Evolutionary conservation across 1,140 invertebrate species (phyloP), one percentile per base, ranked within the genome.

Genomic region (Latrodectus geometricus): DNA sequence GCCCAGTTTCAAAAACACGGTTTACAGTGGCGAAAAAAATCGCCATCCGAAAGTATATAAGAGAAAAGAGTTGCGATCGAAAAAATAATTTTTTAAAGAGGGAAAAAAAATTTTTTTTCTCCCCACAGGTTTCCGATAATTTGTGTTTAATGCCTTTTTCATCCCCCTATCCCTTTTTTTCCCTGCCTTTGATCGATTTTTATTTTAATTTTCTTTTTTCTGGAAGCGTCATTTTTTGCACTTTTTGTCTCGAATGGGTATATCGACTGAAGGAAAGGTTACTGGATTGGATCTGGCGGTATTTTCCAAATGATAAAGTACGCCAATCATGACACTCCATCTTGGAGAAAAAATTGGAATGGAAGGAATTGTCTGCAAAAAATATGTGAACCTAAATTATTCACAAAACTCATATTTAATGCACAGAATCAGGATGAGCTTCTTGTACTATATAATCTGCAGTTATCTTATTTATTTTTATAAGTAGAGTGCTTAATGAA

Each of bases 111-210:
- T 15, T 75, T 75, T 66, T 81, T 84, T 75, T 54, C 56, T 77
- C 83, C 83, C 83, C 83, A 85, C 83, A 85, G 83, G 83, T 85
- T 85, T 85, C 74, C 83, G 83, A 85, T 85, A 85, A 85, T 85
- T 85, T 85, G 74, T 85, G 83, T 85, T 85, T 85, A 85, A 85
- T 85, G 83, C 83, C 83, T 85, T 85, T 85, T 85, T 56, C 72
- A 20, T 21, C 56, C 81, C 69, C 20, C 68, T 21, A 48, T n/a
- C 49, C 70, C 35, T 35, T 35, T 35, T 35, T 35, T n/a, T 48
- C 17, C 61, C n/a, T 12, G 11, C 8, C 23, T 35, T 61, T 54
- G 68, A 85, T 77, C 83, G 83, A 85, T 85, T 83, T 73, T 83
- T 85, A 84, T 84, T 84, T 84, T 76, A 75, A 68, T 69, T 83